Conservation (phyloP, 2,888 invertebrate genomes). For the Neoitamus cyanurus region DNA sequence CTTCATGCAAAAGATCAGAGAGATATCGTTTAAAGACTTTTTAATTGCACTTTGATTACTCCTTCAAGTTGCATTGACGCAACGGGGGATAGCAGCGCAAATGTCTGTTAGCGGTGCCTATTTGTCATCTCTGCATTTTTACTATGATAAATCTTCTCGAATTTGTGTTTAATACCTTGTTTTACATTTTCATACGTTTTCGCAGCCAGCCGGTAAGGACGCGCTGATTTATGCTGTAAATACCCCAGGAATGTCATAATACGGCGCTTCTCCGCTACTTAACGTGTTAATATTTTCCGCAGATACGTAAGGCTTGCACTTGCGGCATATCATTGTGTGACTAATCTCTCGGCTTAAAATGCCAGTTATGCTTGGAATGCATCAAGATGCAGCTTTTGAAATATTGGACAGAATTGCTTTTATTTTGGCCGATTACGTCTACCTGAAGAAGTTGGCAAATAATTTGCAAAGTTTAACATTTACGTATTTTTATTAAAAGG, state of each 20-base stretch:
- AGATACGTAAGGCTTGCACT: not conserved
- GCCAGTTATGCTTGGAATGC: not conserved
- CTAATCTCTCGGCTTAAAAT: not conserved
- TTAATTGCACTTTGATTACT: constrained; percentile 47
- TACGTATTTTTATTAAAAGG: no score
- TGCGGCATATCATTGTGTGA: not conserved
- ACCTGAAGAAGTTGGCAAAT: no score
- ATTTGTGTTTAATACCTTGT: constrained; percentile 29
- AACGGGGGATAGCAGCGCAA: not conserved
- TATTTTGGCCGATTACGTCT: not conserved
- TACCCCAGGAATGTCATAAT: not conserved
- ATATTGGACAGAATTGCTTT: not conserved
- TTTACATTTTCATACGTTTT: constrained; percentile 17
- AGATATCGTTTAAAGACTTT: constrained; percentile 47
- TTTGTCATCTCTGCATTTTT: constrained; percentile 41
- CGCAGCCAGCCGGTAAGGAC: not conserved
- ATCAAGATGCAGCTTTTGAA: not conserved
- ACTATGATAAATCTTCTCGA: constrained; percentile 14
- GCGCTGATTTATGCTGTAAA: not conserved
- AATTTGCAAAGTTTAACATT: no score
- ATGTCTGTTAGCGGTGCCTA: not conserved
- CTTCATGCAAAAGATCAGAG: constrained; percentile 41
- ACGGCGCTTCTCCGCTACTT: not conserved
- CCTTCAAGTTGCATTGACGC: constrained; percentile 27
- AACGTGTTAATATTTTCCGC: not conserved